Conservation (phyloP, 2,113 vertebrate genomes). For the Macrotis lagotis region DNA sequence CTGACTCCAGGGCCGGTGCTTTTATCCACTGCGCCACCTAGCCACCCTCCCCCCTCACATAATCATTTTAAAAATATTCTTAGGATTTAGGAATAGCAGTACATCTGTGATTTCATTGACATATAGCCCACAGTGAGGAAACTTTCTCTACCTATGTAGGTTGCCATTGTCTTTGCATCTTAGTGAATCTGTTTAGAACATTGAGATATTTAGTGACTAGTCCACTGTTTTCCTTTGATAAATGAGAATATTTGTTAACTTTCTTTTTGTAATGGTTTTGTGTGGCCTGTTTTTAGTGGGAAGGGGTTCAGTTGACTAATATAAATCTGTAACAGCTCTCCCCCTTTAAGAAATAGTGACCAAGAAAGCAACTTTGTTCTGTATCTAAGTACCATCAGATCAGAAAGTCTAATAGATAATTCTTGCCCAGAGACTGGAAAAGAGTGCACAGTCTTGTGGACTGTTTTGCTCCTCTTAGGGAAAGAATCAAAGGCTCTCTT, state of each 20-base stretch:
- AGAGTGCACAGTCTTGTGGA: not conserved
- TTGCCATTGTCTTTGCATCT: not conserved
- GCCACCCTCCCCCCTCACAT: too few relatives aligned
- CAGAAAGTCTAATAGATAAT: not conserved
- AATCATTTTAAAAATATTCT: not conserved
- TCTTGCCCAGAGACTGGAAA: not conserved
- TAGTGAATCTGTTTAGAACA: not conserved
- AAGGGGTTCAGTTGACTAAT: not conserved
- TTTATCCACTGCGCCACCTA: too few relatives aligned
- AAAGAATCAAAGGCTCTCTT: not conserved
- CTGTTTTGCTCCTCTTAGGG: not conserved
- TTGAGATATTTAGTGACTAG: not conserved
- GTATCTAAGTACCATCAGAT: too few relatives aligned
- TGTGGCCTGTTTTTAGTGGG: not conserved
- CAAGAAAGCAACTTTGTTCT: not conserved
- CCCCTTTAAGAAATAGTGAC: not conserved
- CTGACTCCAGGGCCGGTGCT: too few relatives aligned
- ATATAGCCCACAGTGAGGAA: not conserved
- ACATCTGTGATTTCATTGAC: not conserved
- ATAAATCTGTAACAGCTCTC: not conserved
- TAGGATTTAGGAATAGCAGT: not conserved
- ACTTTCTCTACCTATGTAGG: not conserved
- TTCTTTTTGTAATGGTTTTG: not conserved
- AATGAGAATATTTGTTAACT: not conserved
- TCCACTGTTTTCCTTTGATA: not conserved